These are phyloP conservation scores for Erythrocercus mccallii DNA, from an alignment of 2,113 vertebrate genomes.

Conservation along the genomic window DNA sequence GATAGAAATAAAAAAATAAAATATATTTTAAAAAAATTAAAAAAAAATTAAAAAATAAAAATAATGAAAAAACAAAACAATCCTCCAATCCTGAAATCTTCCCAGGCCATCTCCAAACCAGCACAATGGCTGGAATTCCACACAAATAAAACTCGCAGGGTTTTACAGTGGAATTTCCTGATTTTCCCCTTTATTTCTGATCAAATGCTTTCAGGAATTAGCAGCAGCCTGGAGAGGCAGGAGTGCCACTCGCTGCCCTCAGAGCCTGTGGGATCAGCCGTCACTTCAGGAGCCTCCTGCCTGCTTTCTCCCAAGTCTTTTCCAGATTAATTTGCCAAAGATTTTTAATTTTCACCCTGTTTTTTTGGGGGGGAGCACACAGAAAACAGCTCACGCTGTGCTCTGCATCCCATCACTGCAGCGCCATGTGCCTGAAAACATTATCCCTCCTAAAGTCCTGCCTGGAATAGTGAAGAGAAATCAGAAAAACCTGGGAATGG, in stretches of 20 bases:
- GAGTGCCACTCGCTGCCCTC: background rate
- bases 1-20: background rate
- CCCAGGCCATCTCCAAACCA: conserved; percentile 4
- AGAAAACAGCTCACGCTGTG: too few species aligned
- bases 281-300: background rate
- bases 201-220: background rate
- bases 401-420: too few species aligned
- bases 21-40: background rate
- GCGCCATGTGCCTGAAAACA: background rate
- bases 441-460: background rate
- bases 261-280: background rate
- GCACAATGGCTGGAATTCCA: background rate
- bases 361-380: rapidly evolving
- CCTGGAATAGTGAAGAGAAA: background rate
- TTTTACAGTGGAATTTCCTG: background rate
- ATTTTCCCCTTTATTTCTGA: rapidly evolving
- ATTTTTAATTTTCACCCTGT: background rate
- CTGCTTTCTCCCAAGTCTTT: background rate
- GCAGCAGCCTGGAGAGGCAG: background rate
- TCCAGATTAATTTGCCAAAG: background rate
- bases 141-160: background rate
- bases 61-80: background rate
- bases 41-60: background rate
- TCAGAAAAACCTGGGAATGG: background rate
- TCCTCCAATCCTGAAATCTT: background rate